A percentile compares a stretch with the other conserved stretches of the same genome.
Evolutionary conservation across 2,797 vertebrate species (phyloP).

Genomic region (Anisognathus igniventris): DNA sequence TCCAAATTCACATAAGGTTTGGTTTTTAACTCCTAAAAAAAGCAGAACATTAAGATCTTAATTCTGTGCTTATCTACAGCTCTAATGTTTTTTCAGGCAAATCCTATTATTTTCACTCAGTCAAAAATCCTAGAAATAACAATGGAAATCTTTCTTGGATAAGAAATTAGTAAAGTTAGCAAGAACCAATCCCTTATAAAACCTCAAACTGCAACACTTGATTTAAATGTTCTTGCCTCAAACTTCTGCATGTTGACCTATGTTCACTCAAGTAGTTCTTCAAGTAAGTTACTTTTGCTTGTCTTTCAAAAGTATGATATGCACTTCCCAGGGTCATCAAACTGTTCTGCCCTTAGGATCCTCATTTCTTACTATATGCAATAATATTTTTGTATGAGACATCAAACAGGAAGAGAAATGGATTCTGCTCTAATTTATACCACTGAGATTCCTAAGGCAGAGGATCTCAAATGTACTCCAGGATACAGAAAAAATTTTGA

Average conservation of each 20-base stretch:
- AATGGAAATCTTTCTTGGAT: neutral
- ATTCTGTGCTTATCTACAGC: neutral
- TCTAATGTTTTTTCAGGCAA: slow-evolving; percentile 34
- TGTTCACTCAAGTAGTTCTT: neutral
- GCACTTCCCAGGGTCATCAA: neutral
- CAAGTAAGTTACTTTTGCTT: neutral
- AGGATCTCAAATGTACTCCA: neutral
- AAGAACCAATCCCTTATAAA: neutral
- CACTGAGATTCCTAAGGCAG: neutral
- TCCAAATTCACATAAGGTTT: neutral
- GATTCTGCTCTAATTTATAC: neutral
- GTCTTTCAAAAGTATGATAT: neutral
- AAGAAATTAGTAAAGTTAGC: neutral
- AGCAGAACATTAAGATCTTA: neutral
- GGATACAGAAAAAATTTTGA: neutral
- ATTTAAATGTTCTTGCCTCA: neutral
- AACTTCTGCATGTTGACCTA: neutral
- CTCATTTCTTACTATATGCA: neutral
- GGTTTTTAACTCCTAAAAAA: neutral
- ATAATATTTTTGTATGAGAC: neutral
- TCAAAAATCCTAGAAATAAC: slow-evolving; percentile 9
- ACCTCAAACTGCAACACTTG: neutral
- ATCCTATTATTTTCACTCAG: slow-evolving; percentile 10
- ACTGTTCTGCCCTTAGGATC: neutral
- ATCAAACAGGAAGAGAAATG: neutral